Base-by-base conservation (phyloP, 2,888 invertebrate species). In the Psylliodes chrysocephalus region DNA sequence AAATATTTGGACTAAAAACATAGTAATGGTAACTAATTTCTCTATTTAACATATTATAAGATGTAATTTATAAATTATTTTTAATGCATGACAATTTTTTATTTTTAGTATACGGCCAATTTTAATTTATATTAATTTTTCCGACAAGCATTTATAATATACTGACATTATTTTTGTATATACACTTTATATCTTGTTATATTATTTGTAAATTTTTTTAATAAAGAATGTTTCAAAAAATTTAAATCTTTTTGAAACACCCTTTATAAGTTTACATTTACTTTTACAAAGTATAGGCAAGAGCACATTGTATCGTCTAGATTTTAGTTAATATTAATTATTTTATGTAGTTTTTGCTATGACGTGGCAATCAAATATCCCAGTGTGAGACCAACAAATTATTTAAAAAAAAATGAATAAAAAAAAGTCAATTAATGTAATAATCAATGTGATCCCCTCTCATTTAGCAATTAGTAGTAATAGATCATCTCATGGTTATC, bases 401-500 rank as follows among this genome's bases (percentile, higher is more conserved):
- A 19, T 35, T 35, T 30, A 57, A 67, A 63, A 63, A 33, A 59
- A 55, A 59, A 25, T 51, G 22, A 38, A 47, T 55, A 60, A 57
- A 62, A 40, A 56, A 44, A 64, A 66, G 69, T 69, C 69, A 69
- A 69, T 69, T 69, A 69, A 60, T 56, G 38, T 61, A 60, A 53
- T 46, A 47, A 54, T 64, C 30, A 61, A 62, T 70, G 68, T 68
- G 66, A 68, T 68, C 46, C 57, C 63, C 60, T n/a, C 51, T 51
- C 40, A 1, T 18, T 12, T 49, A 63, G 54, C 54, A 60, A 54
- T 55, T 64, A 44, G 46, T 69, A 66, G 64, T 54, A 38, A 55
- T 65, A 66, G 59, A 67, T 30, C 33, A 51, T 59, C 14, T 62
- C 28, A 33, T n/a, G 14, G 44, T 47, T 49, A 12, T 38, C 19